phyloP scores from a whole-genome alignment of 1,140 invertebrate species.

The Ceratosolen fusciceps region DNA sequence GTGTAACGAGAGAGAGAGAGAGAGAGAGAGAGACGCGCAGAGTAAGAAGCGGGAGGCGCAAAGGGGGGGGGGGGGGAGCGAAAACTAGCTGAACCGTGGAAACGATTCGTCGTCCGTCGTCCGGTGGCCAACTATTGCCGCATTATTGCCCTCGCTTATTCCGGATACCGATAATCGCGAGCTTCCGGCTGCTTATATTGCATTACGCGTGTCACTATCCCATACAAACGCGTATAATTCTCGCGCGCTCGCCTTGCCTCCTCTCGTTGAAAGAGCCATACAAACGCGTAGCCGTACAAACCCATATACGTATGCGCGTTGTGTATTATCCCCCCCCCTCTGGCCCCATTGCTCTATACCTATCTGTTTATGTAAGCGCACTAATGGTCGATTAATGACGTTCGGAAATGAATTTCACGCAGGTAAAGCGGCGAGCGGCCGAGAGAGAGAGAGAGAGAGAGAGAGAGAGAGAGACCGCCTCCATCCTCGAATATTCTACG shows the following conservation, averaged over 20 bases:
- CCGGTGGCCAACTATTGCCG: conserved; percentile 58
- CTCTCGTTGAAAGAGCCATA: neutral
- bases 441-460: too few relatives aligned
- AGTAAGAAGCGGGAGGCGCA: neutral
- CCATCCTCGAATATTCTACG: neutral
- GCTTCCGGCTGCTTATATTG: conserved; percentile 66
- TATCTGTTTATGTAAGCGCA: neutral
- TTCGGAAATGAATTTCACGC: conserved; percentile 46
- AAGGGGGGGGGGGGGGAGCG: neutral
- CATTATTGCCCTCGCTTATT: conserved; percentile 53
- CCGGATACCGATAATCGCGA: conserved; percentile 69
- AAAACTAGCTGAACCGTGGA: conserved; percentile 67
- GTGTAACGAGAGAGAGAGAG: neutral
- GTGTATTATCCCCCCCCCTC: neutral
- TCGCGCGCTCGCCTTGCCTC: neutral
- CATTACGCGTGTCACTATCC: conserved; percentile 59
- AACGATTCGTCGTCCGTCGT: conserved; percentile 68
- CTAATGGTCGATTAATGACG: conserved; percentile 46
- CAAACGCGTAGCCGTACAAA: too few relatives aligned
- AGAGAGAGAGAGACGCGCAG: neutral
- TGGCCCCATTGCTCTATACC: neutral
- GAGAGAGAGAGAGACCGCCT: too few relatives aligned
- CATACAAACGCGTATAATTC: conserved; percentile 1
- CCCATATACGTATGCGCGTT: neutral
- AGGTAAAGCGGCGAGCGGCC: neutral